Base-by-base conservation (phyloP, 1,140 invertebrate species). In the Lordiphosa clarofinis region DNA sequence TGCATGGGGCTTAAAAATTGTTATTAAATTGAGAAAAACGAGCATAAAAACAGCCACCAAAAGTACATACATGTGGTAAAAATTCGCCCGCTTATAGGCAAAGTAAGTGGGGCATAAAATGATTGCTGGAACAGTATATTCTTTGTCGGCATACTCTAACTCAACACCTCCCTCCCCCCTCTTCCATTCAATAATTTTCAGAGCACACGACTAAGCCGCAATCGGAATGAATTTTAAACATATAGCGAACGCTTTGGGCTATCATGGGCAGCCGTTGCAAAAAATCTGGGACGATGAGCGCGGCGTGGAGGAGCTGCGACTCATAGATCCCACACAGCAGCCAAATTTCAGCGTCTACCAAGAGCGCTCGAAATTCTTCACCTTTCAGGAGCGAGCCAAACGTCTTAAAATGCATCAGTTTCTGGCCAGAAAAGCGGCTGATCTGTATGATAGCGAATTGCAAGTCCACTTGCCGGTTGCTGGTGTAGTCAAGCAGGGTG, bases 211-310 rank as follows among this genome's bases (percentile, higher is more conserved):
- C 21, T 28, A 7, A 28, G 13, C 37, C 13, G 4, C 10, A 39
- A 33, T 4, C 28, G 21, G 31, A 4, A 88, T 88, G 87, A 87
- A 88, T 54, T 28, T 59, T 3, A 76, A 82, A 13, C 79, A 86
- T 21, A 92, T 96, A 76, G 90, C 92, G 73, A 92, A 94, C 79
- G 91, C 93, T 46, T 90, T 96, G 61, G 94, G 95, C 89, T 96
- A 94, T 86, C 95, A 96, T 90, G 95, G 95, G 1, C 94, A 95
- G 74, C 94, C 95, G 73, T 90, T 96, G 66, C 94, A 95, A 89
- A 96, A 95, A 90, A 92, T 95, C 61, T 96, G 95, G 95, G 95
- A 96, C 78, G 91, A 92, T 15, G 94, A 96, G 76, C 91, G 93
- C 73, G 94, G 94, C 57, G 93, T 94, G 75, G 92, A 93, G 48